Conservation (phyloP, 2,797 vertebrate species). For the Lophius americanus region DNA sequence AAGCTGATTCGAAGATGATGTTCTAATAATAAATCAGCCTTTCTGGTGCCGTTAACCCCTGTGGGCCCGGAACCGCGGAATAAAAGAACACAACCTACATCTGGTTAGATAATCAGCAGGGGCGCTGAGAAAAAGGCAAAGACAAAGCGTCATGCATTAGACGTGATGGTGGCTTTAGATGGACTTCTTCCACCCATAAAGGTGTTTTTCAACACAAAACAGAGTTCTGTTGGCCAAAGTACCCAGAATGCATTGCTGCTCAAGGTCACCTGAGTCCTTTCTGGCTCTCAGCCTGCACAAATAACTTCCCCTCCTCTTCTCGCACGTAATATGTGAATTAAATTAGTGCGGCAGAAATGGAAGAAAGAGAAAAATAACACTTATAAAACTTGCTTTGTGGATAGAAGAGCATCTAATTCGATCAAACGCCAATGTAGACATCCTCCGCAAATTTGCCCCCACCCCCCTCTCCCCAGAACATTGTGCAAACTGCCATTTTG, state of each 20-base stretch:
- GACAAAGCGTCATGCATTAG: slow-evolving; percentile 35
- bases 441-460: slow-evolving; percentile 7
- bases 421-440: slow-evolving; percentile 17
- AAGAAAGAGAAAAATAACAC: not conserved
- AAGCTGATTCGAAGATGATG: slow-evolving; percentile 62
- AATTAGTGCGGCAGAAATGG: not conserved
- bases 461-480: slow-evolving; percentile 3
- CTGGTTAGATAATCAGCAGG: not conserved
- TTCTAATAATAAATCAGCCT: slow-evolving; percentile 65
- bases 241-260: slow-evolving; percentile 70
- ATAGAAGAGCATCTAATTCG: not conserved
- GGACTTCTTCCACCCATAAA: slow-evolving; percentile 27
- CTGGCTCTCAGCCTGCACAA: slow-evolving; percentile 39
- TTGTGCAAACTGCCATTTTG: slow-evolving; percentile 49
- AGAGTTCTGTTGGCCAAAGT: slow-evolving; percentile 42
- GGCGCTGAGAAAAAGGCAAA: slow-evolving; percentile 1
- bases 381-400: too few relatives aligned
- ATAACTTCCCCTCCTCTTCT: slow-evolving; percentile 21
- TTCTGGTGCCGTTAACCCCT: slow-evolving; percentile 50
- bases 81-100: slow-evolving; percentile 28
- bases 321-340: slow-evolving; percentile 16
- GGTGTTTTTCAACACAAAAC: slow-evolving; percentile 24
- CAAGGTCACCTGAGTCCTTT: slow-evolving; percentile 72
- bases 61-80: slow-evolving; percentile 12
- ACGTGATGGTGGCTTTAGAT: slow-evolving; percentile 43